Base-by-base conservation (phyloP, 2,888 invertebrate genomes). In the Neocrepidodera transversa region DNA sequence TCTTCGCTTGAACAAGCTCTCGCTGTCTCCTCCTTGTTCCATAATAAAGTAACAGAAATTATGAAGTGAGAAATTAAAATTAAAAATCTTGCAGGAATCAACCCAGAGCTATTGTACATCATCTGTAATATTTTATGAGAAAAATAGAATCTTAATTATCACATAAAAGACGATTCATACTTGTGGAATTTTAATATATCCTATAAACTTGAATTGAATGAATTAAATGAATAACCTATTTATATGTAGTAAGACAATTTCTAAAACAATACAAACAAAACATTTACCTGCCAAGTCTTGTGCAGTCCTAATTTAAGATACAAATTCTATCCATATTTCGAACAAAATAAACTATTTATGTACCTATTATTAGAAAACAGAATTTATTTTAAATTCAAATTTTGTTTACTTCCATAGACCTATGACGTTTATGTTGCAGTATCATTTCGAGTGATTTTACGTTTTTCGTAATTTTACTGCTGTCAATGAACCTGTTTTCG, bases 51-150 rank as follows among this genome's bases (percentile, higher is more conserved):
- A 58, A 87, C 82, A 48, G 86, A 81, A 66, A 91, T 84, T 59
- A 86, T 84, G 53, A 90, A 81, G 79, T 91, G 91, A 51, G 88
- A 87, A 61, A 87, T 80, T 49, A 91, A 81, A 61, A 86, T 85
- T 65, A 91, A 79, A 79, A 91, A 91, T 68, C 89, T 83, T 54
- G 88, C 86, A 64, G 90, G 89, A 66, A 87, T 84, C 58, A 87
- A 73, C 73, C 82, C 76, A 75, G 78, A 65, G 38, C 67, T 67
- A 65, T 71, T 73, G 67, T 74, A 74, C 79, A 79, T 78, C 58
- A 64, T 64, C 62, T 64, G 42, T 16, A 61, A 63, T 14, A 14
- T 13, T 8, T 13, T 14, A 2, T 13, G 13, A 38, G 17, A 7
- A 16, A 38, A 38, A 13, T 38, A n/a, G n/a, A n/a, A n/a, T n/a